Evolutionary conservation across 2,888 invertebrate genomes (phyloP), one percentile per base, ranked within the genome.

Genomic region (Tenthredo scrophulariae): DNA sequence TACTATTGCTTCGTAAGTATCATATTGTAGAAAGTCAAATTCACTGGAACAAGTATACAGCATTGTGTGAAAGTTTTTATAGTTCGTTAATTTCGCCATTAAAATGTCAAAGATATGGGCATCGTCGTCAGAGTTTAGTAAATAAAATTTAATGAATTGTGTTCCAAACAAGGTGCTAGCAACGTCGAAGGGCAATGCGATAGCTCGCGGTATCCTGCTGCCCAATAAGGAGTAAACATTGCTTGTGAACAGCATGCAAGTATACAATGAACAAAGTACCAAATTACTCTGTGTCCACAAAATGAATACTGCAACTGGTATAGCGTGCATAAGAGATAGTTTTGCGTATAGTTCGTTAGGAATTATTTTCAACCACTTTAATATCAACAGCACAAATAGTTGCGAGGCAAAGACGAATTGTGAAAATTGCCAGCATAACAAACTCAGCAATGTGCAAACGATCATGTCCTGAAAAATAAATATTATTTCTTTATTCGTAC

Each of bases 361-460:
- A 2, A 96, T 94, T 0, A 95, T 93, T 65, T 93, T 93, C 0
- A 95, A 89, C 90, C 96, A 95, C 89, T 96, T 97, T 88, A 96
- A 95, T 1, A 96, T 93, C 89, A 97, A 96, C 87, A 98, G 94
- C 4, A 97, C 96, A 6, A 96, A 93, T 0, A 96, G 94, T 92
- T 98, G 97, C 0, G 97, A 97, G 4, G 96, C 94, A 88, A 97
- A 95, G 85, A 97, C 96, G 90, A 98, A 97, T 89, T 97, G 97
- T 0, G 97, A 96, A 94, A 98, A 97, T 93, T 98, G 97, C 96
- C 97, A 97, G 88, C 95, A 95, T 0, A 96, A 91, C 0, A 96
- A 92, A 86, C 95, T 95, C 0, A 95, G 88, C 84, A 93, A 93
- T 13, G 80, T 80, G 58, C 80, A 80, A 13, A 89, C 85, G 26